Percentiles rank a stretch among this genome's conserved stretches.
phyloP scores from a whole-genome alignment of 2,888 invertebrate species.

The Carabus problematicus region DNA sequence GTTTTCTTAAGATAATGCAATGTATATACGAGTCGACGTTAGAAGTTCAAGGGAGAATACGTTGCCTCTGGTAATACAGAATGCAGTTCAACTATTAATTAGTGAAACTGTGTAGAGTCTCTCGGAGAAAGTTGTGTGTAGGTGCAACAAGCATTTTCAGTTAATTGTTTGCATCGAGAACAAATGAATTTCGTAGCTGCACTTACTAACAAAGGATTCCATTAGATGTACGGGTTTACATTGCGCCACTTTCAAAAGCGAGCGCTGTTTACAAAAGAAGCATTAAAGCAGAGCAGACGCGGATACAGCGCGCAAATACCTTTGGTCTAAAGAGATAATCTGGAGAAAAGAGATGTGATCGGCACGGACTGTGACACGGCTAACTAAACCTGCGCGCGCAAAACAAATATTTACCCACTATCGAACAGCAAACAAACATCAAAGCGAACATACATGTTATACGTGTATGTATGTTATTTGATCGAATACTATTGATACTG shows the following conservation, averaged over 20 bases:
- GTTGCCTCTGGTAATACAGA: not conserved
- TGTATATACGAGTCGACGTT: too few species aligned
- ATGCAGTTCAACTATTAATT: conserved; percentile 7
- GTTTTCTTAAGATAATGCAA: too few species aligned
- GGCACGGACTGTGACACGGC: conserved; percentile 6
- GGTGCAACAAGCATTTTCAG: conserved; percentile 29
- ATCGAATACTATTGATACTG: not conserved
- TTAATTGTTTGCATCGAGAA: conserved; percentile 37
- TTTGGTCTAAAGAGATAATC: conserved; percentile 23
- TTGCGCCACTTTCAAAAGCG: conserved; percentile 15
- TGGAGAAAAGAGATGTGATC: conserved; percentile 20
- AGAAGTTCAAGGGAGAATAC: too few species aligned
- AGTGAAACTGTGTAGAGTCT: conserved; percentile 6
- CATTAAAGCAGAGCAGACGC: conserved; percentile 11
- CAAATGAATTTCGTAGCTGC: conserved; percentile 36
- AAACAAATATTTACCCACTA: not conserved
- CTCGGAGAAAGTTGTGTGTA: not conserved
- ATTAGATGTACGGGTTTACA: conserved; percentile 36
- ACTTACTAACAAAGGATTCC: conserved; percentile 37
- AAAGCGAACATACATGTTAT: too few species aligned
- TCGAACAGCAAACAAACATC: too few species aligned
- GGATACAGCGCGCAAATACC: conserved; percentile 19
- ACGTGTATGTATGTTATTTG: too few species aligned
- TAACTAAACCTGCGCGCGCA: not conserved
- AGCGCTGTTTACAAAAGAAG: conserved; percentile 35